Base-by-base conservation (phyloP, 2,888 invertebrate species). In the Zeuzera pyrina region DNA sequence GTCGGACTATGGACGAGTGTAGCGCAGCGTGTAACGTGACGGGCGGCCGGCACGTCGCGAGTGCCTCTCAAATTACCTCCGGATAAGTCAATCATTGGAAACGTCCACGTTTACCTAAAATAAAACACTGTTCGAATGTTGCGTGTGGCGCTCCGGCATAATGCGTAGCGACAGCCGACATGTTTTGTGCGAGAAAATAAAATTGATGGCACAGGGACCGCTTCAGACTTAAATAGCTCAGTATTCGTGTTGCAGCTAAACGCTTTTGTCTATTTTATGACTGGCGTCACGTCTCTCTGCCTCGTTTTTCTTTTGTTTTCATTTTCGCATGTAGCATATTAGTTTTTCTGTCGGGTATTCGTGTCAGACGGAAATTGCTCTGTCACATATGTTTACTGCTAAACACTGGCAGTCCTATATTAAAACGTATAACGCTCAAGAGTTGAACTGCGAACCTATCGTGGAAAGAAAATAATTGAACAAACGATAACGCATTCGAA, bases 171-270 rank as follows among this genome's bases (percentile, higher is more conserved):
- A 79, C 81, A 79, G 73, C 71, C 72, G 69, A 79, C 81, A 72
- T 78, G 79, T 78, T 79, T 77, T 79, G 78, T 73, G 74, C 77
- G 77, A 79, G 79, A 81, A 83, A 81, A 81, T 78, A 81, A 83
- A 79, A 83, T 77, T 73, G 72, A 79, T 78, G 81, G 73, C 71
- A 64, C 69, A 60, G 61, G 55, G 66, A 61, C 58, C 57, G 67
- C 64, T 70, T 61, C 64, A 60, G 69, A 77, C 77, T 69, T 72
- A 83, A 81, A 81, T 83, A 83, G 73, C 72, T 51, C 69, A 58
- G 62, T 63, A 64, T 70, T 67, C 65, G 69, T 74, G 77, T 62
- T 68, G 62, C 57, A 66, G 61, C 73, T 78, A 74, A 78, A 81
- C 62, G 72, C 71, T 70, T 70, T 76, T 76, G 78, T 81, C 77